Conservation (phyloP, 2,797 vertebrate species). For the Xerus rutilus region DNA sequence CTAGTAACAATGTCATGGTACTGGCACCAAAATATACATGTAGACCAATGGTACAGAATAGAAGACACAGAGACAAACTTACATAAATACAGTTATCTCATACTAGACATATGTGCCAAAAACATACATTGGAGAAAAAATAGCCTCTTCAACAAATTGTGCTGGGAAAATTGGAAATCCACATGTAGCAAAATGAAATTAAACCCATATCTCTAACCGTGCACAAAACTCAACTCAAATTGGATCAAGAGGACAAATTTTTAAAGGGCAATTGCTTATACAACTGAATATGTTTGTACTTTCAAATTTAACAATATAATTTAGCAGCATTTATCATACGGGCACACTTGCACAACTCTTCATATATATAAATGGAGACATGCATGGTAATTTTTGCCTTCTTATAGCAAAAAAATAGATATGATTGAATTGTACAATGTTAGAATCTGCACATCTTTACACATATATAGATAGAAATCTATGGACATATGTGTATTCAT, state of each 20-base stretch:
- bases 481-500: neutral
- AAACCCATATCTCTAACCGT: too few relatives aligned
- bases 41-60: too few relatives aligned
- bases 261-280: neutral
- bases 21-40: too few relatives aligned
- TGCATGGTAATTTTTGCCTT: neutral
- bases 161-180: too few relatives aligned
- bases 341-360: neutral
- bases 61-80: too few relatives aligned
- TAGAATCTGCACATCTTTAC: neutral
- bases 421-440: neutral
- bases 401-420: conserved; percentile 29
- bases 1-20: too few relatives aligned
- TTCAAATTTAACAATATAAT: neutral
- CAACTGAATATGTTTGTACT: neutral
- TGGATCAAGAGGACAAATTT: neutral
- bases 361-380: neutral
- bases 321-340: neutral
- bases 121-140: too few relatives aligned
- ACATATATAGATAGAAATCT: neutral
- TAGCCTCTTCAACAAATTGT: too few relatives aligned
- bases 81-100: too few relatives aligned
- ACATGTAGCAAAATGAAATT: too few relatives aligned
- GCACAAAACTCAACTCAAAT: too few relatives aligned
- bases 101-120: too few relatives aligned